Percentiles rank a stretch among this genome's conserved stretches.
phyloP scores from a whole-genome alignment of 30 jellyfish, hydroid and myxozoan genomes.

The Hydra vulgaris region DNA sequence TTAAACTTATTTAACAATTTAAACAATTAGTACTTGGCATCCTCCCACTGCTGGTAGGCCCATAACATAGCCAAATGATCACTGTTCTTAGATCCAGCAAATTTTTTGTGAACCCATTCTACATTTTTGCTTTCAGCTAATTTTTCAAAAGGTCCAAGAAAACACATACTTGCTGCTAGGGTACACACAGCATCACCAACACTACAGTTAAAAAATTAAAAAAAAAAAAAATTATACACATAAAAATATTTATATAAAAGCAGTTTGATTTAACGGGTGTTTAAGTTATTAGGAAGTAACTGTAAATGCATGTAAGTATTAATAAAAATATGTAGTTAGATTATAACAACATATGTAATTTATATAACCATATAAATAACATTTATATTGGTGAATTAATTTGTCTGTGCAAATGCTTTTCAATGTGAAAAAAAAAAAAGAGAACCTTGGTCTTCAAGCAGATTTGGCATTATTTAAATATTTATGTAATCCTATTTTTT shows the following conservation, averaged over 20 bases:
- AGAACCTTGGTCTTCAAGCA: no score
- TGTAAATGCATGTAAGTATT: no score
- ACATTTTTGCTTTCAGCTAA: slow-evolving; percentile 67
- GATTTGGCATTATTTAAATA: no score
- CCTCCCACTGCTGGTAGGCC: slow-evolving; percentile 96
- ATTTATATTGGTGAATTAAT: no score
- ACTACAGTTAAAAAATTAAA: slow-evolving; percentile 24
- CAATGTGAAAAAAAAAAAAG: no score
- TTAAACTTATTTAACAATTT: neutral
- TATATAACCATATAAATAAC: no score
- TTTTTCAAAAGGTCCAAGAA: slow-evolving; percentile 92
- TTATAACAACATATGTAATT: no score
- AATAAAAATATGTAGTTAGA: no score
- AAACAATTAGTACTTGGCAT: slow-evolving; percentile 62
- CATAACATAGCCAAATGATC: slow-evolving; percentile 89
- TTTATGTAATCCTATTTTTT: no score
- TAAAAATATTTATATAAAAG: neutral
- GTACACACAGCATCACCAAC: slow-evolving; percentile 98
- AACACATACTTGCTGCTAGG: slow-evolving; percentile 91
- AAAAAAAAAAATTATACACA: neutral
- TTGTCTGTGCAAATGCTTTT: no score
- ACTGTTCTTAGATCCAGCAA: slow-evolving; percentile 90
- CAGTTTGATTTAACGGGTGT: no score
- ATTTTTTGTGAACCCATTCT: slow-evolving; percentile 96
- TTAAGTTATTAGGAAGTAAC: no score